Evolutionary conservation across 2,797 vertebrate genomes (phyloP).

Genomic region (Danio albolineatus): DNA sequence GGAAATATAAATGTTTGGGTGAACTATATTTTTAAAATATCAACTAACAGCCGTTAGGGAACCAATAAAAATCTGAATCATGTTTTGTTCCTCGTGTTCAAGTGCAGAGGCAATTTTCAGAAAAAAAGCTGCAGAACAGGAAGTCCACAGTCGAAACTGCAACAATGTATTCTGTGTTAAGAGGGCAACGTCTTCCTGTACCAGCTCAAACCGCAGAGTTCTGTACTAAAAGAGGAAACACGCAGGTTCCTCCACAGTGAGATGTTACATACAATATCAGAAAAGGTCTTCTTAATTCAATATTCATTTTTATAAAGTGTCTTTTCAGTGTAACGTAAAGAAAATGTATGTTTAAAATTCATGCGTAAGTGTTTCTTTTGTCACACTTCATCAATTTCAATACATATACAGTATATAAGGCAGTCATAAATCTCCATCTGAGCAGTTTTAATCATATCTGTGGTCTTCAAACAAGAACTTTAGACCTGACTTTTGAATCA

Average conservation of each 20-base stretch:
- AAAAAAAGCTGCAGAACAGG: constrained; percentile 44
- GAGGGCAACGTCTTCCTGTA: constrained; percentile 32
- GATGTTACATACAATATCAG: neutral
- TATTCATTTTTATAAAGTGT: no score
- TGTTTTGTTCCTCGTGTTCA: neutral
- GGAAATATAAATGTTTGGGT: no score
- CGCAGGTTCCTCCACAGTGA: neutral
- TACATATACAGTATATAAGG: no score
- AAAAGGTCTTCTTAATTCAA: constrained; percentile 13
- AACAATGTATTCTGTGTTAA: constrained; percentile 3
- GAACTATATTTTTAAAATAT: no score
- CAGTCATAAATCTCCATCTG: no score
- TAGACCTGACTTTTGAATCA: no score
- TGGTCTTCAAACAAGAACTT: no score
- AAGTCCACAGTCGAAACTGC: constrained; percentile 43
- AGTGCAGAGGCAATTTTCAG: neutral
- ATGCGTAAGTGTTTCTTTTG: no score
- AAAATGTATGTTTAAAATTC: no score
- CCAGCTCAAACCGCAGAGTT: constrained; percentile 37
- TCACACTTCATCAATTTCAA: no score
- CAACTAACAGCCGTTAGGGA: neutral
- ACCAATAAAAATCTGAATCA: neutral
- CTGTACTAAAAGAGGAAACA: constrained; percentile 32
- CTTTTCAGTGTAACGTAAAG: no score
- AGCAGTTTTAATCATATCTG: no score